Conservation (phyloP, 2,888 invertebrate species). For the Agapostemon virescens region DNA sequence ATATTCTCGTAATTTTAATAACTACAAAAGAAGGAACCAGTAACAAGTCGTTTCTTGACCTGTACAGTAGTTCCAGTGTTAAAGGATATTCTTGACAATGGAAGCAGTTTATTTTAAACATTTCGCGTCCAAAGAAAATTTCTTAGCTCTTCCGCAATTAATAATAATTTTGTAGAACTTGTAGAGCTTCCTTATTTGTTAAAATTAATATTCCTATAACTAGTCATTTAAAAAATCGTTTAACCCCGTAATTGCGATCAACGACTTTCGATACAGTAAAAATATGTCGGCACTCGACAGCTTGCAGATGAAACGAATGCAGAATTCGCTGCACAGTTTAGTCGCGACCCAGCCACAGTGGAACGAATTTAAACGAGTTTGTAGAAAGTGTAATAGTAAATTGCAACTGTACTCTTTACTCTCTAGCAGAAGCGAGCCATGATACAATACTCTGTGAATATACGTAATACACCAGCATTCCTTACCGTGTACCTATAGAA, state of each 20-base stretch:
- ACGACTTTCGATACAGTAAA: background rate
- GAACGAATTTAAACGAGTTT: background rate
- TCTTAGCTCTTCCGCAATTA: no score
- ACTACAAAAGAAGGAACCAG: no score
- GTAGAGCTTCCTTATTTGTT: no score
- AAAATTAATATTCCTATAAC: no score
- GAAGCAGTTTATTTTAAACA: background rate
- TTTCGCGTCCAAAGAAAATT: background rate
- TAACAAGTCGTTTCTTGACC: no score
- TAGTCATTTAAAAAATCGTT: no score
- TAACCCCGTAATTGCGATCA: no score
- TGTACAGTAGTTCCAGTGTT: no score
- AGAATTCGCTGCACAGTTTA: no score
- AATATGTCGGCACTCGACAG: background rate
- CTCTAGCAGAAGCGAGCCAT: slow-evolving; percentile 52
- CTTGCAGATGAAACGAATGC: background rate
- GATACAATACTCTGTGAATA: slow-evolving; percentile 32
- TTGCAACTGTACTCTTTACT: slow-evolving; percentile 40
- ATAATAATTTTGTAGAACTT: no score
- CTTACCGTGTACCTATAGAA: slow-evolving; percentile 57
- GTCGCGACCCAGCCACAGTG: background rate
- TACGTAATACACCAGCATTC: slow-evolving; percentile 29
- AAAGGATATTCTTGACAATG: background rate
- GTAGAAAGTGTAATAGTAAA: slow-evolving; percentile 41
- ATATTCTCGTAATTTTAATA: no score